Evolutionary conservation across 2,797 vertebrate species (phyloP).

Genomic region (Mallotus villosus): DNA sequence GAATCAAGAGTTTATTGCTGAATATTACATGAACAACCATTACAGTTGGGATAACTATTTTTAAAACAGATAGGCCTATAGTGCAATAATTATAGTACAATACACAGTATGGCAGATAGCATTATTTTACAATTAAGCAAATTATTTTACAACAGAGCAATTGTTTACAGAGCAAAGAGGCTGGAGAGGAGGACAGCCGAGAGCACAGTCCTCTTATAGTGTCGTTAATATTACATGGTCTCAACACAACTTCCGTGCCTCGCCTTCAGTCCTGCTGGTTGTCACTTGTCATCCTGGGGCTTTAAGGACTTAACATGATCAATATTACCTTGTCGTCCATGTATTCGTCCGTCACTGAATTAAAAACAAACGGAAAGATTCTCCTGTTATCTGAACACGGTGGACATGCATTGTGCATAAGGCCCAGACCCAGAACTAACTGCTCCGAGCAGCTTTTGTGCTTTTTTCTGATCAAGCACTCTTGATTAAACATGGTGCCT

Average conservation of each 20-base stretch:
- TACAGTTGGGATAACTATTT: constrained; percentile 71
- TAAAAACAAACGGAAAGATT: constrained; percentile 24
- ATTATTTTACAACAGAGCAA: constrained; percentile 69
- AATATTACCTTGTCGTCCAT: neutral
- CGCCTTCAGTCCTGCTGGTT: no score
- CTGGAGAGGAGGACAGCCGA: constrained; percentile 45
- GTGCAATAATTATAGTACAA: constrained; percentile 80
- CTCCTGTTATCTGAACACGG: constrained; percentile 34
- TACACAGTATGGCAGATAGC: constrained; percentile 72
- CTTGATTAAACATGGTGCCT: constrained; percentile 40
- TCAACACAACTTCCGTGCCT: neutral
- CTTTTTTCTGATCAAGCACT: constrained; percentile 22
- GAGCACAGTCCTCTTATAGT: constrained; percentile 16
- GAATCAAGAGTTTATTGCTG: constrained; percentile 81
- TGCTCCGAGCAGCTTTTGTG: neutral
- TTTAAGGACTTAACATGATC: no score
- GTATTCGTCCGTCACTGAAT: neutral
- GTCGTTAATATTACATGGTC: neutral
- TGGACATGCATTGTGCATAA: constrained; percentile 18
- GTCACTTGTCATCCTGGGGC: no score
- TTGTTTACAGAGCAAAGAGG: constrained; percentile 52
- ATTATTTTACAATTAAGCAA: constrained; percentile 75
- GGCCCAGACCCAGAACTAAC: constrained; percentile 14
- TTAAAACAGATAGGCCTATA: constrained; percentile 70
- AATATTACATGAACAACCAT: constrained; percentile 74